Evolutionary conservation across 2,797 vertebrate genomes (phyloP), one percentile per base, ranked within the genome.

Genomic region (Selene dorsalis): DNA sequence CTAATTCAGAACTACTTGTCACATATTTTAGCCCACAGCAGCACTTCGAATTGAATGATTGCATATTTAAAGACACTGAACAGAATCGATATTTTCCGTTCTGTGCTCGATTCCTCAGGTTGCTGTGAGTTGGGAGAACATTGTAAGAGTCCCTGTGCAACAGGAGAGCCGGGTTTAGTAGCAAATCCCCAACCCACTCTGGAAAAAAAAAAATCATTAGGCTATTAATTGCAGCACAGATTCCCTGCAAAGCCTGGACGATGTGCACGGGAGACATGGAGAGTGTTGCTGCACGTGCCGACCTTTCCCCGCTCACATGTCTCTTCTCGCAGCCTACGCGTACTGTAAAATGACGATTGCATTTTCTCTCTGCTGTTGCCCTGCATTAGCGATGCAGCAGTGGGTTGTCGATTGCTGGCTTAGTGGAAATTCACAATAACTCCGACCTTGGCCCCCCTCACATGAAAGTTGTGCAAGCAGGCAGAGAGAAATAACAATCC

Each of bases 201-300:
- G 71, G 69, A 85, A 77, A 84, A 71, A 83, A 77, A 64, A 68
- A 90, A 90, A 89, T 69, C 73, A 93, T 93, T 90, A 89, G 4
- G 77, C 87, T 87, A 89, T 93, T 90, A 92, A 93, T 91, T 91
- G 77, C 87, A 58, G 63, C 76, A 12, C 61, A 65, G 62, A 84
- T 81, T 90, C 90, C 84, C 88, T 64, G 78, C 73, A 78, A 91
- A 87, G 82, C 18, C 18, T 12, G 62, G 39, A 48, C 13, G 8
- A 35, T 79, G 77, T 71, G 61, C 64, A 80, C 39, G 12, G 41
- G 65, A 88, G 82, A 84, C 22, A 48, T 72, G 73, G 69, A 84
- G 61, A 80, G 69, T 8, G 67, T 56, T 56, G 68, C 61, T 45
- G 82, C 90, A 87, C 83, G 57, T 89, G 89, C 70, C 84, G 68